These are phyloP conservation scores for Parapristionchus giblindavisi DNA, from an alignment of 2,888 invertebrate genomes.

Conservation along the genomic window DNA sequence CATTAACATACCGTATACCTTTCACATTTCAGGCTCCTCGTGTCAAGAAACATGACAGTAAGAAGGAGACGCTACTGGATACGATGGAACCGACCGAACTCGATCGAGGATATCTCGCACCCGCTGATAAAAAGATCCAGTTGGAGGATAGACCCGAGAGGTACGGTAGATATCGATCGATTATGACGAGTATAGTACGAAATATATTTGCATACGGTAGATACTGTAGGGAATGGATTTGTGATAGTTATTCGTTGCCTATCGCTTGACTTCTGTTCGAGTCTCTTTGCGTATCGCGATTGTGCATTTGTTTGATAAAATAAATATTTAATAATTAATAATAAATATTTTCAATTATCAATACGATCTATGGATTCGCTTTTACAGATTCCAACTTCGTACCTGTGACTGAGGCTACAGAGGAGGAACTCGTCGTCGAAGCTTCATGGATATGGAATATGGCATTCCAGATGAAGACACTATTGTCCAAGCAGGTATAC, in stretches of 20 bases:
- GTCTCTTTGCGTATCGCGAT: neutral
- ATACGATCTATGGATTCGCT: too few relatives aligned
- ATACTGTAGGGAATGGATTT: too few relatives aligned
- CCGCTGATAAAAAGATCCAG: conserved; percentile 85
- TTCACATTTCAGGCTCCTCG: neutral
- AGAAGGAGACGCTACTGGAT: conserved; percentile 56
- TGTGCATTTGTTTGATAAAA: neutral
- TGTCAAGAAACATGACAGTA: conserved; percentile 49
- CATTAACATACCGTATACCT: neutral
- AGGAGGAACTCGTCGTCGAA: conserved; percentile 87
- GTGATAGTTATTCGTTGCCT: too few relatives aligned
- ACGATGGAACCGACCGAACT: conserved; percentile 90
- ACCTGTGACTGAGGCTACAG: conserved; percentile 63
- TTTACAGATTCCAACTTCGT: too few relatives aligned
- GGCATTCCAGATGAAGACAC: conserved; percentile 77
- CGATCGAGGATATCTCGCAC: conserved; percentile 93
- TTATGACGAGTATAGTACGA: too few relatives aligned
- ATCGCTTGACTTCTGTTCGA: too few relatives aligned
- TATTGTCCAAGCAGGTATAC: conserved; percentile 40
- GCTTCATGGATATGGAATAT: conserved; percentile 97
- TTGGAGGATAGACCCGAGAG: conserved; percentile 74
- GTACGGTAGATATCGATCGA: too few relatives aligned
- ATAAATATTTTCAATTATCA: too few relatives aligned
- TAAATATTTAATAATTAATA: too few relatives aligned
- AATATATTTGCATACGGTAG: too few relatives aligned